Conservation (phyloP, 1,140 invertebrate species). For the Plectrocnemia conspersa region DNA sequence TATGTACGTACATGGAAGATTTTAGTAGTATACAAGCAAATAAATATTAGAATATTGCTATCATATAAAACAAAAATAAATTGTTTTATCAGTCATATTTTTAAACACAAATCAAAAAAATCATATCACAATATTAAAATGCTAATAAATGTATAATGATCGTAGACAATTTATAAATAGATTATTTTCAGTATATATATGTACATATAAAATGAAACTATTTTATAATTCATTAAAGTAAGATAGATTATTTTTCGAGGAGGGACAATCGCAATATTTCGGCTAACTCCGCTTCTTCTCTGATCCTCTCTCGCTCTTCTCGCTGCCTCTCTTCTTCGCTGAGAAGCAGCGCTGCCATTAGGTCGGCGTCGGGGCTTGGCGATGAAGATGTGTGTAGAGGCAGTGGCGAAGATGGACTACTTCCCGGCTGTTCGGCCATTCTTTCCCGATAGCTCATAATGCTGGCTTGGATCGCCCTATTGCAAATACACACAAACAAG, state of each 20-base stretch:
- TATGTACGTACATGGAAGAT: no score
- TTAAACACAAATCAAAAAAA: conserved; percentile 3
- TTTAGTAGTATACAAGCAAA: no score
- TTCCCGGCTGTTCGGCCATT: conserved; percentile 38
- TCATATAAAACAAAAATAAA: conserved; percentile 9
- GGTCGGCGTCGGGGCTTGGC: conserved; percentile 31
- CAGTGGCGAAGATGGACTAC: conserved; percentile 14
- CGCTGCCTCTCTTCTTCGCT: conserved; percentile 39
- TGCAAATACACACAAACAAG: conserved; percentile 11
- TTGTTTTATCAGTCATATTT: conserved; percentile 8
- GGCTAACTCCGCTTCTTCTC: conserved; percentile 39
- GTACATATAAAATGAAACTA: not conserved
- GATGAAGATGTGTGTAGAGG: conserved; percentile 8
- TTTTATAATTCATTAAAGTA: not conserved
- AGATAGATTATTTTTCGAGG: conserved; percentile 39
- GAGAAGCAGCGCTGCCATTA: conserved; percentile 39
- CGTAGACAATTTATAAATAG: no score
- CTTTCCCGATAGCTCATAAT: conserved; percentile 40
- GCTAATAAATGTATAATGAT: no score
- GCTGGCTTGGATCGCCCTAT: conserved; percentile 35
- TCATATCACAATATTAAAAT: not conserved
- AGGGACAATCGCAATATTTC: conserved; percentile 41
- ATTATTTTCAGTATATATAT: no score
- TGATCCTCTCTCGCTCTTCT: conserved; percentile 34
- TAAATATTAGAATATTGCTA: no score